These are phyloP conservation scores for Abrostola tripartita DNA, from an alignment of 2,888 invertebrate genomes.

Conservation along the genomic window DNA sequence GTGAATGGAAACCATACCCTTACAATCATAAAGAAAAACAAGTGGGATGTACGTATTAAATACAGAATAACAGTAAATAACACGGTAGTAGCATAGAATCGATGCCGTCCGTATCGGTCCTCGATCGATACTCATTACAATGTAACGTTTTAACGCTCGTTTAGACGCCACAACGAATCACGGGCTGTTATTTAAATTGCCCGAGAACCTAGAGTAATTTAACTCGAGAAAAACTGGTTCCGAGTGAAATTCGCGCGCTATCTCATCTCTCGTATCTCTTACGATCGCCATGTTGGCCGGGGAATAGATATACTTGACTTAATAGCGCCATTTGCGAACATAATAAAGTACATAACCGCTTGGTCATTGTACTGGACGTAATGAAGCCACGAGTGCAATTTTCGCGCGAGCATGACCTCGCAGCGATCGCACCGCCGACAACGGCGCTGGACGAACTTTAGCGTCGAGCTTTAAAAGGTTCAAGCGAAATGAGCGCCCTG, in stretches of 20 bases:
- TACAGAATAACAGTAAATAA: conserved; percentile 61
- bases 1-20: conserved; percentile 37
- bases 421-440: conserved; percentile 57
- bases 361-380: conserved; percentile 72
- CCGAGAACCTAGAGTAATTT: conserved; percentile 72
- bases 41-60: conserved; percentile 51
- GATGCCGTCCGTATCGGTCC: conserved; percentile 58
- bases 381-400: conserved; percentile 77
- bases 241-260: conserved; percentile 71
- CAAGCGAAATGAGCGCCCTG: conserved; percentile 73
- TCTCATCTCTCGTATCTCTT: conserved; percentile 69
- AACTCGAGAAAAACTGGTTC: conserved; percentile 73
- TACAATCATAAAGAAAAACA: conserved; percentile 43
- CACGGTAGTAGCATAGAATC: conserved; percentile 62
- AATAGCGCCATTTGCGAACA: conserved; percentile 64
- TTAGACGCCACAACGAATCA: conserved; percentile 72
- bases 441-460: conserved; percentile 52
- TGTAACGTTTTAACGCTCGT: conserved; percentile 72
- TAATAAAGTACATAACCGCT: conserved; percentile 65
- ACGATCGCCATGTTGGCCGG: conserved; percentile 57
- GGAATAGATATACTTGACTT: conserved; percentile 63
- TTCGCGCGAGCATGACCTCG: conserved; percentile 70
- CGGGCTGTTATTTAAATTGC: conserved; percentile 77
- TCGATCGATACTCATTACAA: conserved; percentile 71
- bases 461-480: conserved; percentile 65